Conservation (phyloP, 2,888 invertebrate species). For the Phaedon cochleariae region DNA sequence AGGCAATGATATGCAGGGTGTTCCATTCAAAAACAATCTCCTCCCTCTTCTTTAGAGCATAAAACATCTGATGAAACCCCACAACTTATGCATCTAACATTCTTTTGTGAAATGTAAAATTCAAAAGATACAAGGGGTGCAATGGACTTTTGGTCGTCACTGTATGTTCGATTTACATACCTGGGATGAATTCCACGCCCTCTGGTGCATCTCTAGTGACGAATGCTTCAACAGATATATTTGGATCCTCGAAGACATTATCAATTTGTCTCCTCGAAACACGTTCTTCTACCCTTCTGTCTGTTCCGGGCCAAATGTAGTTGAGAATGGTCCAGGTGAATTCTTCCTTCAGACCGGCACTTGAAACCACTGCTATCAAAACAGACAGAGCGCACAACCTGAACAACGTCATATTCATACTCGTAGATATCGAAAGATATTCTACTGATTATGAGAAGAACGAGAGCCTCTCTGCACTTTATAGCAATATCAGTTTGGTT, state of each 20-base stretch:
- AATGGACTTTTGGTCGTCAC: too few relatives aligned
- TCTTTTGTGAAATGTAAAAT: too few relatives aligned
- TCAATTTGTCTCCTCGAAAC: not conserved
- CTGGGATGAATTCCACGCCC: not conserved
- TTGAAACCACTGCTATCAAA: conserved; percentile 5
- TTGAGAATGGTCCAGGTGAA: conserved; percentile 57
- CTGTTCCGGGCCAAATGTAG: conserved; percentile 41
- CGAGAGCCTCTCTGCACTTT: too few relatives aligned
- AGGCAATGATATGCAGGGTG: too few relatives aligned
- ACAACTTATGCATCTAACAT: too few relatives aligned
- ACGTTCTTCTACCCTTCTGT: not conserved
- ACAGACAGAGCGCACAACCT: not conserved
- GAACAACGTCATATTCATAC: not conserved
- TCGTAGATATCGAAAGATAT: not conserved
- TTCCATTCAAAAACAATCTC: too few relatives aligned
- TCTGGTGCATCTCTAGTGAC: not conserved
- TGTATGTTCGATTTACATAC: not conserved
- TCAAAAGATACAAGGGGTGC: too few relatives aligned
- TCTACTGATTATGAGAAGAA: too few relatives aligned
- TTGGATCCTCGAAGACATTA: not conserved
- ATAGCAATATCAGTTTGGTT: too few relatives aligned
- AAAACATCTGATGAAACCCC: too few relatives aligned
- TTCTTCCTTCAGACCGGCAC: conserved; percentile 53
- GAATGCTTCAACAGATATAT: not conserved
- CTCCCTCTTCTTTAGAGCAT: too few relatives aligned